phyloP scores from a whole-genome alignment of 2,888 invertebrate genomes.

The Thumatha senex region DNA sequence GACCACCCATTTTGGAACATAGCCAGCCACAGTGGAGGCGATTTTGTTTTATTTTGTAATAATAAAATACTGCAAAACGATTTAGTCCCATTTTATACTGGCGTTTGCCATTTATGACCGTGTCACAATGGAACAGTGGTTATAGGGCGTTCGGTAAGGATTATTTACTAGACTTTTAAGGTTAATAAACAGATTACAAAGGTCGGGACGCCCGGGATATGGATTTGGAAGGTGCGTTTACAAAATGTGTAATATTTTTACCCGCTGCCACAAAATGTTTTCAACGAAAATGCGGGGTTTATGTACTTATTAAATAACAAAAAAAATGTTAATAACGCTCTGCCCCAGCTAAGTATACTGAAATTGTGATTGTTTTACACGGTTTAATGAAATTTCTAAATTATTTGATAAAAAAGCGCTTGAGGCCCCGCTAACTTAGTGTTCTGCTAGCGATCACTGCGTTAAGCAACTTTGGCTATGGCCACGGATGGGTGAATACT shows the following conservation, averaged over 20 bases:
- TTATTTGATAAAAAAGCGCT: too few species aligned
- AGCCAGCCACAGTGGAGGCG: conserved; percentile 60
- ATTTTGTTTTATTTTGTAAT: conserved; percentile 69
- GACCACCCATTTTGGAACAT: conserved; percentile 63
- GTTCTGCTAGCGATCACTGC: too few species aligned
- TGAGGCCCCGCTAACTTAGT: too few species aligned
- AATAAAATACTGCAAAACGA: conserved; percentile 62
- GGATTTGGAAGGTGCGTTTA: conserved; percentile 18
- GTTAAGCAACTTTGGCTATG: too few species aligned
- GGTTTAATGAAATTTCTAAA: too few species aligned
- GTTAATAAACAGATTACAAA: conserved; percentile 38
- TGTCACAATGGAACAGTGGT: conserved; percentile 33
- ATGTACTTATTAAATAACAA: conserved; percentile 25
- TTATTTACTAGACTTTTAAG: conserved; percentile 35
- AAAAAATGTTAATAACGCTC: background rate
- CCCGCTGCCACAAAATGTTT: conserved; percentile 14
- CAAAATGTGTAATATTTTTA: conserved; percentile 23
- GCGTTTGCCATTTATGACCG: conserved; percentile 35
- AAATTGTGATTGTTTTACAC: too few species aligned
- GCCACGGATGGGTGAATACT: too few species aligned
- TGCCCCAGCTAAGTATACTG: too few species aligned
- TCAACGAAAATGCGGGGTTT: background rate
- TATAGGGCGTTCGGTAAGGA: conserved; percentile 35
- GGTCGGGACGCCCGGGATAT: conserved; percentile 9
- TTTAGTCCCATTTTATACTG: conserved; percentile 45